A percentile compares a stretch with the other conserved stretches of the same genome.
phyloP scores from a whole-genome alignment of 2,888 invertebrate species.

The Choreutis nemorana region DNA sequence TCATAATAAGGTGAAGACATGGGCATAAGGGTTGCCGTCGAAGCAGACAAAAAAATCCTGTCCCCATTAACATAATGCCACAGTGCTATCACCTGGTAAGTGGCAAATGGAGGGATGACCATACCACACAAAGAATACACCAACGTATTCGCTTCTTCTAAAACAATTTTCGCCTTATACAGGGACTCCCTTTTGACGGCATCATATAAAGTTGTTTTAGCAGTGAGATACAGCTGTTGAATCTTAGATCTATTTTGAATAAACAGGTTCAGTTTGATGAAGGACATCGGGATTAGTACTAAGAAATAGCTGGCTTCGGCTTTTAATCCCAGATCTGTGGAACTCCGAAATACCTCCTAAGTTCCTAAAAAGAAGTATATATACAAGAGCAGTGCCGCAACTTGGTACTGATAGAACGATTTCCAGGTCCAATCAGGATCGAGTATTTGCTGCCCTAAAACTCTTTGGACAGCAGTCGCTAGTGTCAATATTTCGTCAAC shows the following conservation, averaged over 20 bases:
- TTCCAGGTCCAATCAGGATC: constrained; percentile 35
- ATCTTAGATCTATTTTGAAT: constrained; percentile 19
- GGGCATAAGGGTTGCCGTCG: constrained; percentile 34
- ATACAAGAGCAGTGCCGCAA: constrained; percentile 18
- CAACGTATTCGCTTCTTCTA: constrained; percentile 17
- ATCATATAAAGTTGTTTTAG: constrained; percentile 25
- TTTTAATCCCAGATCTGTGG: constrained; percentile 18
- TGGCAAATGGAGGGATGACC: constrained; percentile 19
- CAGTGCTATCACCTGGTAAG: constrained; percentile 23
- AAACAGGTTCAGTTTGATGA: constrained; percentile 25
- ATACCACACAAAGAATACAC: constrained; percentile 17
- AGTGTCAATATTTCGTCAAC: constrained; percentile 24
- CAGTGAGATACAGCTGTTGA: constrained; percentile 21
- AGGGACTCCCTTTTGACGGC: constrained; percentile 18
- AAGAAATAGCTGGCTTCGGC: constrained; percentile 34
- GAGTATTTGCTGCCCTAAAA: constrained; percentile 34
- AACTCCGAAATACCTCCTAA: constrained; percentile 19
- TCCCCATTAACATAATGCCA: constrained; percentile 28
- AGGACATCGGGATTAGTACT: constrained; percentile 20
- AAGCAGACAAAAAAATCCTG: constrained; percentile 26
- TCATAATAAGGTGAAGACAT: constrained; percentile 37
- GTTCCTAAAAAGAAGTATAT: constrained; percentile 36
- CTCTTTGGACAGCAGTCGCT: constrained; percentile 23
- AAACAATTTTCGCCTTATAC: constrained; percentile 13
- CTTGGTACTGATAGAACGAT: constrained; percentile 19